Evolutionary conservation across 2,113 vertebrate genomes (phyloP).

Genomic region (Columba janthina): DNA sequence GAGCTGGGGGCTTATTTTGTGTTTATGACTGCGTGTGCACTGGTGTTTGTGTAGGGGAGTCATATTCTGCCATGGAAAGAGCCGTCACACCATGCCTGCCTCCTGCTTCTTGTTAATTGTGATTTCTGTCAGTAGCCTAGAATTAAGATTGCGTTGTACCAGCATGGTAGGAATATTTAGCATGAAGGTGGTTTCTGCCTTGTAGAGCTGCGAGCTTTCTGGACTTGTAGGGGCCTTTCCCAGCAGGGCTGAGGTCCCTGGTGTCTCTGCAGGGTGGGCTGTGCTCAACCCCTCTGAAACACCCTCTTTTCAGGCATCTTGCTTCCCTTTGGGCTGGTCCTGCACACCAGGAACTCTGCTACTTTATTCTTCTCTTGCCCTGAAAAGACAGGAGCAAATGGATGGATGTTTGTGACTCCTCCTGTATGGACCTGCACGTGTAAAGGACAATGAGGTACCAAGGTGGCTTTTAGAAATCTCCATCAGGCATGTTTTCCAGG

Average conservation of each 20-base stretch:
- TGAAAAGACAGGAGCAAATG: background rate
- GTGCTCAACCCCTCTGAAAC: background rate
- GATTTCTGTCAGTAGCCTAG: background rate
- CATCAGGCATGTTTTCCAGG: background rate
- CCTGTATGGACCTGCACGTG: rapidly evolving
- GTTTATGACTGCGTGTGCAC: background rate
- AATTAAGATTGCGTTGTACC: background rate
- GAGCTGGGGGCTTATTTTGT: background rate
- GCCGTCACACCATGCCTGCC: rapidly evolving
- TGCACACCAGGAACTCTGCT: background rate
- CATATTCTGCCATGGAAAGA: background rate
- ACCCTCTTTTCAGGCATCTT: background rate
- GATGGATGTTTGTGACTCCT: background rate
- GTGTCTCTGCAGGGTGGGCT: background rate
- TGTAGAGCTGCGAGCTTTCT: background rate
- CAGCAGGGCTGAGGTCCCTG: background rate
- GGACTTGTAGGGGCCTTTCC: background rate
- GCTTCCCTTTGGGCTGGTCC: background rate
- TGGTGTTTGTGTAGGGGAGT: background rate
- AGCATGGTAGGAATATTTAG: background rate
- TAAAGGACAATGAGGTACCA: background rate
- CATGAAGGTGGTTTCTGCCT: background rate
- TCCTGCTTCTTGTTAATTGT: background rate
- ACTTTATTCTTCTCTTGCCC: background rate
- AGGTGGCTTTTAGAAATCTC: background rate